Conservation (phyloP, 2,888 invertebrate genomes). For the Sphaerophoria taeniata region DNA sequence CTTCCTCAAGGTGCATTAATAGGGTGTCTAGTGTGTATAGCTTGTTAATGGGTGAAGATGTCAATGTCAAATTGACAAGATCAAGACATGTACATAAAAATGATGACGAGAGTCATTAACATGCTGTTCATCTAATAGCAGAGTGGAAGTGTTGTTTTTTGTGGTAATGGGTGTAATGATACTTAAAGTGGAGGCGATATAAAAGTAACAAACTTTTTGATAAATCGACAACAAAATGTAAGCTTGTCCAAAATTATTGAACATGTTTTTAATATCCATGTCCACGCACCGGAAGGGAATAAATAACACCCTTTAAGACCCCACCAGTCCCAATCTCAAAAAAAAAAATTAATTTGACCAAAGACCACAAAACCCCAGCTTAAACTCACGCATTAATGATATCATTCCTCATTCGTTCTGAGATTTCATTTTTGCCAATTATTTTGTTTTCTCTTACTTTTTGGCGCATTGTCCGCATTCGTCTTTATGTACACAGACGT, state of each 20-base stretch:
- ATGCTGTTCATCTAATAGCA: slow-evolving; percentile 22
- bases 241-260: too few relatives aligned
- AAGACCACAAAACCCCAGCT: neutral
- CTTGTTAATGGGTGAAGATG: slow-evolving; percentile 16
- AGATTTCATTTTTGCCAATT: neutral
- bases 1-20: slow-evolving; percentile 43
- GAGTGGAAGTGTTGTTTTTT: slow-evolving; percentile 2
- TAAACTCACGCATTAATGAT: slow-evolving; percentile 1
- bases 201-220: neutral
- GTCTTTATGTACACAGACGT: neutral
- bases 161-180: neutral
- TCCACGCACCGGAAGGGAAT: too few relatives aligned
- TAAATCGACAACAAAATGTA: neutral
- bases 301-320: too few relatives aligned
- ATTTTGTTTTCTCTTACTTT: neutral
- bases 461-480: slow-evolving; percentile 2
- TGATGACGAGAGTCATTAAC: slow-evolving; percentile 40
- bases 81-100: slow-evolving; percentile 33
- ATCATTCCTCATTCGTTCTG: slow-evolving; percentile 25
- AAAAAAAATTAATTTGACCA: neutral
- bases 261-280: too few relatives aligned
- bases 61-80: slow-evolving; percentile 51
- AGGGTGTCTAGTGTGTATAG: neutral
- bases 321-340: too few relatives aligned
- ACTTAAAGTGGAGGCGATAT: neutral